phyloP scores from a whole-genome alignment of 2,888 invertebrate genomes.

The Cremastobaeus sp. region DNA sequence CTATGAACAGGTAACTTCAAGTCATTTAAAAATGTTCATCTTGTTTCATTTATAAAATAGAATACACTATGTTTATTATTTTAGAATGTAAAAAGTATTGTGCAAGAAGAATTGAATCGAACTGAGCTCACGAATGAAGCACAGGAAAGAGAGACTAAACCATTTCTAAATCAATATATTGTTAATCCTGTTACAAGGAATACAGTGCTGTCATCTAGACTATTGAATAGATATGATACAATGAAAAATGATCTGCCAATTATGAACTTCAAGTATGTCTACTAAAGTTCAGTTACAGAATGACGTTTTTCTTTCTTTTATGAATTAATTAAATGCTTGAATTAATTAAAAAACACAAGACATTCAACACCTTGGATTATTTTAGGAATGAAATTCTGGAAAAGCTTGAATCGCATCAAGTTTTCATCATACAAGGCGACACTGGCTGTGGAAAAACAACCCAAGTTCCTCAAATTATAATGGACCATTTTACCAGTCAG shows the following conservation, averaged over 20 bases:
- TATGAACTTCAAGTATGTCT: conserved; percentile 10
- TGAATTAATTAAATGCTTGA: too few relatives aligned
- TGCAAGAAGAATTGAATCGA: conserved; percentile 12
- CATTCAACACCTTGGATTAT: too few relatives aligned
- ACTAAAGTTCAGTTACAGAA: too few relatives aligned
- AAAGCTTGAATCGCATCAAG: conserved; percentile 71
- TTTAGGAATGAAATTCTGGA: conserved; percentile 40
- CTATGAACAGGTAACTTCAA: too few relatives aligned
- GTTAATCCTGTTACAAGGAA: conserved; percentile 14
- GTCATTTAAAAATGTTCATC: too few relatives aligned
- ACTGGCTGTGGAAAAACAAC: conserved; percentile 88
- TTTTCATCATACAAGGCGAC: conserved; percentile 83
- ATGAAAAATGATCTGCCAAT: conserved; percentile 9
- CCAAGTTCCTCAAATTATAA: conserved; percentile 83
- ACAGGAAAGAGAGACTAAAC: not conserved
- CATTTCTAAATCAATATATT: conserved; percentile 8
- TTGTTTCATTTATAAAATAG: too few relatives aligned
- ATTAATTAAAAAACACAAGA: too few relatives aligned
- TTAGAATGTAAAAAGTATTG: conserved; percentile 15
- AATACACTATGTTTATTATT: too few relatives aligned
- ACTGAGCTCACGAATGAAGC: not conserved
- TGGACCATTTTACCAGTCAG: conserved; percentile 79
- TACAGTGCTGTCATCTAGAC: not conserved
- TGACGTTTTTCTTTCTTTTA: too few relatives aligned
- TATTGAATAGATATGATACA: not conserved